Evolutionary conservation across 1,140 invertebrate species (phyloP).

Genomic region (Delia radicum): DNA sequence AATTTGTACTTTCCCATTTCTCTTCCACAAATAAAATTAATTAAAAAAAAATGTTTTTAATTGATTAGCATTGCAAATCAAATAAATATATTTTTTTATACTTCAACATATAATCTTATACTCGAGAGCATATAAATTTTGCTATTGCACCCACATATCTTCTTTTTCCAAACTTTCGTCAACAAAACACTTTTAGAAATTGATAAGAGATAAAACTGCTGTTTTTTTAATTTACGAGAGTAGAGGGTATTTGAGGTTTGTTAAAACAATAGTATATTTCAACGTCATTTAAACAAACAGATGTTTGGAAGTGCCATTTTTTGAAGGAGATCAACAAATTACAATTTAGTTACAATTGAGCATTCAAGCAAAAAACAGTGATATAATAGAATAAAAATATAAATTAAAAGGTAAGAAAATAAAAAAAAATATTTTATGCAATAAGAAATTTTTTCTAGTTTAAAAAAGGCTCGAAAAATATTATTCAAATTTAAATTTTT

Average conservation of each 20-base stretch:
- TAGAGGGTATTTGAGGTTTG: background rate
- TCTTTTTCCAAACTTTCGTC: background rate
- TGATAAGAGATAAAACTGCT: background rate
- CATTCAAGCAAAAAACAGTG: background rate
- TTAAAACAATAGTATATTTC: no score
- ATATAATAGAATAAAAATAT: background rate
- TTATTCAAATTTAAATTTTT: no score
- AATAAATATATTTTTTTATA: no score
- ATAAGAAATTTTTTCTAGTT: background rate
- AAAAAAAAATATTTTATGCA: background rate
- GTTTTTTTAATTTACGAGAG: background rate
- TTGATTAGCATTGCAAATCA: no score
- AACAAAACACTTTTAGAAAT: background rate
- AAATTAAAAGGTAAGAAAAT: background rate
- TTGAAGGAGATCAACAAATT: background rate
- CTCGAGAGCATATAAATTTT: background rate
- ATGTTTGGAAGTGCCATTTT: background rate
- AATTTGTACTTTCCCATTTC: no score
- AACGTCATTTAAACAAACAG: background rate
- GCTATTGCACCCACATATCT: background rate
- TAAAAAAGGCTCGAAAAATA: no score
- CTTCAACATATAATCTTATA: no score
- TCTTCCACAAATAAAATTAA: no score
- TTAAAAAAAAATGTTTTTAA: no score
- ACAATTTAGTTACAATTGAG: background rate